Conservation (phyloP, 2,113 vertebrate species). For the Paralichthys olivaceus region DNA sequence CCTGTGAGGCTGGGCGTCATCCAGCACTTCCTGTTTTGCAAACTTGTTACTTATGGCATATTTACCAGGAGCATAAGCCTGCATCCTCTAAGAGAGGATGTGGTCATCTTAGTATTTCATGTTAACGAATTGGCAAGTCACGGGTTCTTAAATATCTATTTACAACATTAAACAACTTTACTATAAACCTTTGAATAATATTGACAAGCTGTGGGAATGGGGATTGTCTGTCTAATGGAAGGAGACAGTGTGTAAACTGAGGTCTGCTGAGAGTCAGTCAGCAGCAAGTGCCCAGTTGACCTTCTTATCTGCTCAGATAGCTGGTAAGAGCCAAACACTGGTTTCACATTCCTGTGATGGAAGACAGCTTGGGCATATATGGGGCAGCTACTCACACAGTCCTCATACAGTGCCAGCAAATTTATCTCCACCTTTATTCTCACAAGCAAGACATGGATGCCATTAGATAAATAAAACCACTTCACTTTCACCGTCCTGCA, state of each 20-base stretch:
- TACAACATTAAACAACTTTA: too few relatives aligned
- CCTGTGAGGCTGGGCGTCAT: slow-evolving; percentile 2
- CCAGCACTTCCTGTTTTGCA: slow-evolving; percentile 48
- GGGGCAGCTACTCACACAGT: background rate
- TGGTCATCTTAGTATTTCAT: too few relatives aligned
- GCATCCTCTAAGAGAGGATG: background rate
- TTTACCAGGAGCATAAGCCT: background rate
- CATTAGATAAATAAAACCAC: background rate
- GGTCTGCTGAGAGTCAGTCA: background rate
- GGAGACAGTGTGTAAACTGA: too few relatives aligned
- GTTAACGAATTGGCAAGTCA: background rate
- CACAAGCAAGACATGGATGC: background rate
- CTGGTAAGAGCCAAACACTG: slow-evolving; percentile 10
- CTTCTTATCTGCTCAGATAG: slow-evolving; percentile 2
- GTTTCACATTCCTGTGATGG: slow-evolving; percentile 20
- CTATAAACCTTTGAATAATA: too few relatives aligned
- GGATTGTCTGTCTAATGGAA: background rate
- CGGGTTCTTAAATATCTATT: background rate
- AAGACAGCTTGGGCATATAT: slow-evolving; percentile 8
- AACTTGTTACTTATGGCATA: background rate
- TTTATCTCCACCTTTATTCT: background rate
- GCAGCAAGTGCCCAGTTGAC: background rate
- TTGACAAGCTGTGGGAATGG: too few relatives aligned
- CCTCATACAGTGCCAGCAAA: background rate
- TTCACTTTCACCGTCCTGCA: too few relatives aligned